A percentile compares a stretch with the other conserved stretches of the same genome.
phyloP scores from a whole-genome alignment of 2,113 vertebrate genomes.

The Prunella fulvescens region DNA sequence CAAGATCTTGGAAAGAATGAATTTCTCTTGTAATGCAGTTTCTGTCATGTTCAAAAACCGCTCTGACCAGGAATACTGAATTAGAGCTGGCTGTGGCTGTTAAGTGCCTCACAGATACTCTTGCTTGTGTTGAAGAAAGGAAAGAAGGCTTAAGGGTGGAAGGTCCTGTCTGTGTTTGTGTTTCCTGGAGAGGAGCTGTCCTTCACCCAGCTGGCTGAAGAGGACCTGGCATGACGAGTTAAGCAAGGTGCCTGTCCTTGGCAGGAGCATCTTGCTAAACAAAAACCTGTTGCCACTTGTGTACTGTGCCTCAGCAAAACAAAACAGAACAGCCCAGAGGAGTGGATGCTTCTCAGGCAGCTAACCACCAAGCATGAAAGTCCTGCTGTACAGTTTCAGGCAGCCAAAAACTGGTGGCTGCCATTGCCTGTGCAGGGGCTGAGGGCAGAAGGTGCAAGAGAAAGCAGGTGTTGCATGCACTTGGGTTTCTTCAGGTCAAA shows the following conservation, averaged over 20 bases:
- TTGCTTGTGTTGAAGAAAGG: background rate
- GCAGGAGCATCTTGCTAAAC: background rate
- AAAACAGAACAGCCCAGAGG: background rate
- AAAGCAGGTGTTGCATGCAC: background rate
- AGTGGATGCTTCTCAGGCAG: background rate
- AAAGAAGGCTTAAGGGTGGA: background rate
- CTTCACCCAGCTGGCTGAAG: background rate
- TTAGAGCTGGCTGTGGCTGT: conserved; percentile 21
- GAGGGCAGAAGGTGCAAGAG: background rate
- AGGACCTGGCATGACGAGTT: background rate
- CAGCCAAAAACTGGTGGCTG: background rate
- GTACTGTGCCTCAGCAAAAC: background rate
- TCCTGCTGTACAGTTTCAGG: background rate
- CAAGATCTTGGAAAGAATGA: conserved; percentile 20
- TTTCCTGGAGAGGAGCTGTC: background rate
- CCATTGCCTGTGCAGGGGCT: background rate
- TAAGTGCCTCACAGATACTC: background rate
- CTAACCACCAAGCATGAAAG: background rate
- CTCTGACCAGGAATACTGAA: conserved; percentile 44
- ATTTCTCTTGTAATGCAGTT: conserved; percentile 28
- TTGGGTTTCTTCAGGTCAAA: background rate
- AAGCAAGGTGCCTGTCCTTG: background rate
- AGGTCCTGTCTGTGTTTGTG: background rate
- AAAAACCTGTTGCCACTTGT: background rate
- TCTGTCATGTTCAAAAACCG: conserved; percentile 41